Conservation (phyloP, 2,797 vertebrate species). For the Garrulus glandarius region DNA sequence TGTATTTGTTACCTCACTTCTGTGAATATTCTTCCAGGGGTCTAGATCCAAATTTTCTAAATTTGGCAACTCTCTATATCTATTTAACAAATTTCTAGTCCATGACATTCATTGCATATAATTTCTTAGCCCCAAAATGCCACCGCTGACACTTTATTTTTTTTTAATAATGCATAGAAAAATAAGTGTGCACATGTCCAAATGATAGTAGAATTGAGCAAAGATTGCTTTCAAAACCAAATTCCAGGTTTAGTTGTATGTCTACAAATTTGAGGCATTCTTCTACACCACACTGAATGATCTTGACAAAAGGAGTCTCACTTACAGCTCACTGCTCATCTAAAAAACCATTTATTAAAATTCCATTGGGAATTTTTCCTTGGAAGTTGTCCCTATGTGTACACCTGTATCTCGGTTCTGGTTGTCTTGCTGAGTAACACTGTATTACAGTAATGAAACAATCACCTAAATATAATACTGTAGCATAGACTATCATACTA, state of each 20-base stretch:
- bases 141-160: neutral
- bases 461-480: neutral
- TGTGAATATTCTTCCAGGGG: neutral
- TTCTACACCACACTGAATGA: neutral
- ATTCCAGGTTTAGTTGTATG: neutral
- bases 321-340: neutral
- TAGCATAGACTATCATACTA: neutral
- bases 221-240: neutral
- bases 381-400: neutral
- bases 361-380: neutral
- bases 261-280: neutral
- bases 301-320: neutral
- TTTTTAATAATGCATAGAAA: neutral
- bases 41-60: neutral
- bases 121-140: neutral
- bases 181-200: neutral
- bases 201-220: neutral
- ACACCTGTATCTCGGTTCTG: neutral
- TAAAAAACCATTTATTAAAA: neutral
- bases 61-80: neutral
- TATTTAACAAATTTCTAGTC: conserved; percentile 2
- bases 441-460: neutral
- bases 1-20: neutral
- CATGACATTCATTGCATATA: neutral
- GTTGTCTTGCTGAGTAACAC: neutral